Conservation (phyloP, 2,113 vertebrate genomes). For the Salvelinus alpinus region DNA sequence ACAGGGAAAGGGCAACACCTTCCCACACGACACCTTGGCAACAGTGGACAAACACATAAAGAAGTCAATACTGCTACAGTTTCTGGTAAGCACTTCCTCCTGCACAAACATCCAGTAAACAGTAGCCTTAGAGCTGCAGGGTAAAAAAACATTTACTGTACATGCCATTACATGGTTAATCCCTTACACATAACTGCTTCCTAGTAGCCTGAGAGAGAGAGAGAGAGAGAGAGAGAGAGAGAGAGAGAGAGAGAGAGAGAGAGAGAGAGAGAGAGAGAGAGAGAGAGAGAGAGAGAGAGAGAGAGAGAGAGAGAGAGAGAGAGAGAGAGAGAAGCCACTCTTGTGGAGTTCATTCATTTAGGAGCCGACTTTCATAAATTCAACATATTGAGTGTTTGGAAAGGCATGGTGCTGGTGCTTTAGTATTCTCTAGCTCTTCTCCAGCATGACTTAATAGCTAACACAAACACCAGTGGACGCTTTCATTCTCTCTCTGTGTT, state of each 20-base stretch:
- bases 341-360: neutral
- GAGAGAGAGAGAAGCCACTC: neutral
- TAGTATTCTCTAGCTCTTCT: constrained; percentile 41
- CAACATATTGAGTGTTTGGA: no score
- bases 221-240: neutral
- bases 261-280: neutral
- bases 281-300: neutral
- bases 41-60: neutral
- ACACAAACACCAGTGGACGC: constrained; percentile 5
- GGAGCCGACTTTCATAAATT: no score
- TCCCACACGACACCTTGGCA: neutral
- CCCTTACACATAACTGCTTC: no score
- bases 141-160: no score
- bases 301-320: neutral
- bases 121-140: no score
- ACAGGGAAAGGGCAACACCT: neutral
- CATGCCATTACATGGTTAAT: no score
- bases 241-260: neutral
- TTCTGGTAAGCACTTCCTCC: neutral
- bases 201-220: neutral
- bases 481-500: neutral
- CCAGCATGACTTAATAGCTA: constrained; percentile 12
- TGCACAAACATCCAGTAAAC: neutral
- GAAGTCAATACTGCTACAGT: constrained; percentile 1
- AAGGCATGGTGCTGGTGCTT: neutral